Base-by-base conservation (phyloP, 2,113 vertebrate genomes). In the Phaethornis superciliosus region DNA sequence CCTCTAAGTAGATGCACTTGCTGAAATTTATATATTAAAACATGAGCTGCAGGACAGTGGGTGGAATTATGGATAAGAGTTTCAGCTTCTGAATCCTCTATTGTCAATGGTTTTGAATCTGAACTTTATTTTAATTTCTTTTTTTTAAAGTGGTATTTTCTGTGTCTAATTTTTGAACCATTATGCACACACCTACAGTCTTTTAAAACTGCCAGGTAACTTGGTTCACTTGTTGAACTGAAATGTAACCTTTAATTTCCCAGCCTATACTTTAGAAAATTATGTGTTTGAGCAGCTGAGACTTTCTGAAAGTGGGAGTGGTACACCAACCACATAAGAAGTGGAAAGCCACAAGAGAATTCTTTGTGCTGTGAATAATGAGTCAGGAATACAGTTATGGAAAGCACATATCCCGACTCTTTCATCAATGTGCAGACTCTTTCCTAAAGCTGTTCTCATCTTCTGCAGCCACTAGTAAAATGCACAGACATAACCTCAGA, bases 181-280 rank as follows among this genome's bases (percentile, higher is more conserved):
- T 49, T 93, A 85, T 0, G 0, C 26, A 77, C 26, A 77, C 23
- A 37, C 1, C 14, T 64, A 14, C 21, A 51, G 67, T 92, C 75
- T 60, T 87, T 82, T 89, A 78, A 90, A 94, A 96, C 64, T 95
- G 86, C 79, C 92, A 93, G 85, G 83, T 93, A 87, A 94, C 67
- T 79, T 52, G 52, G 63, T 95, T 94, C 71, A 60, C 37, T 82
- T 46, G 21, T 72, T 77, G 89, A 86, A 77, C 68, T 82, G 91
- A 94, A 95, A 93, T 23, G 27, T 27, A 97, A 89, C 95, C 96
- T 96, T 94, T 84, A 68, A 95, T 97, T 95, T 82, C 85, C 84
- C 94, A 95, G 86, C 23, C 92, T 94, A 30, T 91, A 77, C 62
- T 97, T 96, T 37, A 81, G 89, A 91, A 97, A 97, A 97, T 96